Evolutionary conservation across 2,113 vertebrate species (phyloP), one percentile per base, ranked within the genome.

Genomic region (Tyrannus savana): DNA sequence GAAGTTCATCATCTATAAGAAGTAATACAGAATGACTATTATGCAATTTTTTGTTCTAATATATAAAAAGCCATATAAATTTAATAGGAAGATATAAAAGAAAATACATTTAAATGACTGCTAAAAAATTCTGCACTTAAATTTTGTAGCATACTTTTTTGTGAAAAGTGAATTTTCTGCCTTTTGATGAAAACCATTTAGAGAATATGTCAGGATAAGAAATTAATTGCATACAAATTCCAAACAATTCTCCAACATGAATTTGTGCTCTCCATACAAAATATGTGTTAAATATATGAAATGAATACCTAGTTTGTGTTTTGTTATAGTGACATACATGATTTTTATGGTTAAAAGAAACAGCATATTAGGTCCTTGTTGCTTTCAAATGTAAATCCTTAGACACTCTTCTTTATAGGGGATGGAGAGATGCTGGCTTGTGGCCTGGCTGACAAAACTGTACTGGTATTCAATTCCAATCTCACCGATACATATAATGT

Each of bases 371-470:
- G 3, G 46, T 71, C 19, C 19, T 46, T 64, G 18, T 62, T 71
- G 30, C 23, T 95, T 92, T 67, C 39, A 86, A 53, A 46, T 28
- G 17, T 39, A 74, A 87, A 33, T 47, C 7, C 59, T 63, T 50
- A 18, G 19, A 37, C 24, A 10, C 14, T 95, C 25, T 95, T 96
- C 42, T 84, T 81, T 73, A 49, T 69, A 99, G 99, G 98, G 35
- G 98, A 99, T 84, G 99, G 99, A 90, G 98, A 97, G 76, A 95
- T 97, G 76, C 95, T 99, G 92, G 98, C 99, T 94, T 99, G 98
- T 58, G 98, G 99, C 95, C 95, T 98, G 85, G 98, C 98, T 93
- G 98, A 98, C 97, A 97, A 91, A 88, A 97, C 98, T 30, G 87
- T 98, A 30, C 95, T 99, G 67, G 73, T 98, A 95, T 98, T 98